These are phyloP conservation scores for Cephus sareptanus DNA, from an alignment of 2,888 invertebrate species.

Conservation along the genomic window DNA sequence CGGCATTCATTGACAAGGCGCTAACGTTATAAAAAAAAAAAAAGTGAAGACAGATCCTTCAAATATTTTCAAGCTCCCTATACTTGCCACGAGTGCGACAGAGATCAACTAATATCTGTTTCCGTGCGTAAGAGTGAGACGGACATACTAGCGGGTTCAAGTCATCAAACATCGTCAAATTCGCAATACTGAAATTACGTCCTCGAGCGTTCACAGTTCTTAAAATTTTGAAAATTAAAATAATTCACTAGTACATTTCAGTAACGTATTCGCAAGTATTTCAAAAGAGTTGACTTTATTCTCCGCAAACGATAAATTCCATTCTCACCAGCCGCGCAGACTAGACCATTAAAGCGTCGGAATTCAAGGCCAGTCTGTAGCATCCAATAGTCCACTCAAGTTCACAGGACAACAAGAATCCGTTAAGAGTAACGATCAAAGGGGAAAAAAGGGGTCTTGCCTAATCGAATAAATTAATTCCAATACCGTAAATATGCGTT, in stretches of 20 bases:
- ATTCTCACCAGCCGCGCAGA: neutral
- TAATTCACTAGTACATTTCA: neutral
- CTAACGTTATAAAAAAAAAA: neutral
- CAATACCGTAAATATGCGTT: neutral
- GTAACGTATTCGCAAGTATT: neutral
- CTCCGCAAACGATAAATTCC: neutral
- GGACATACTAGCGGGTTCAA: neutral
- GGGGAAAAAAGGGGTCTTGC: neutral
- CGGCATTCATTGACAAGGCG: neutral
- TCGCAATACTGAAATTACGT: neutral
- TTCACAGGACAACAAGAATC: neutral
- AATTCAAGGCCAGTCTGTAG: neutral
- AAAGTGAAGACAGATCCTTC: neutral
- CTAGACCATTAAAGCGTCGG: neutral
- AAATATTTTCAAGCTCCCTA: neutral
- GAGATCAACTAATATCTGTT: neutral
- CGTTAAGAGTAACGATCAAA: neutral
- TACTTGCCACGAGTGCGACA: neutral
- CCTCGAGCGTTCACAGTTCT: neutral
- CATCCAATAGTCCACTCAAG: neutral
- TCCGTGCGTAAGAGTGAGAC: neutral
- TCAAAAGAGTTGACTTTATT: too few species aligned
- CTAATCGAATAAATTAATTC: neutral
- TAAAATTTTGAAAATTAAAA: neutral
- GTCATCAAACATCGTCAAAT: neutral